These are phyloP conservation scores for Thelohanellus kitauei DNA, from an alignment of 30 jellyfish, hydroid and myxozoan species.

Conservation along the genomic window DNA sequence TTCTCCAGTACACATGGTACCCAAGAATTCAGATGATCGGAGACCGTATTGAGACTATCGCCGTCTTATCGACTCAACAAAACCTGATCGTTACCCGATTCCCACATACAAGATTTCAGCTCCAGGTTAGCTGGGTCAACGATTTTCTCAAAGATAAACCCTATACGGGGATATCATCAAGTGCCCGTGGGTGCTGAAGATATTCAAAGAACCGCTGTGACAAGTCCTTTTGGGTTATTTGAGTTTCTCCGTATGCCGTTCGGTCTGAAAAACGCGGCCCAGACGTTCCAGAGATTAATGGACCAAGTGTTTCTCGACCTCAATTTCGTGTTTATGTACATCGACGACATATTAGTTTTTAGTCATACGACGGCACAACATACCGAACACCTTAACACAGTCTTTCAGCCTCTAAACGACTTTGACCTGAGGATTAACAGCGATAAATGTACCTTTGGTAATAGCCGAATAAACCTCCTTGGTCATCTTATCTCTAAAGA, in stretches of 20 bases:
- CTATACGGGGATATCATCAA: conserved; percentile 1
- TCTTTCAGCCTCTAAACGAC: conserved; percentile 5
- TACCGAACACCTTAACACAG: background rate
- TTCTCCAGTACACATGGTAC: conserved; percentile 17
- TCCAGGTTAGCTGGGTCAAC: conserved; percentile 1
- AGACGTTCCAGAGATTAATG: conserved; percentile 1
- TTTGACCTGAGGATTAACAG: conserved; percentile 1
- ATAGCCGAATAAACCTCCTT: background rate
- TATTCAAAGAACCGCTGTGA: background rate
- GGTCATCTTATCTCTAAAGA: conserved; percentile 2
- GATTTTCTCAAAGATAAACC: background rate
- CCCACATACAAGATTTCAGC: conserved; percentile 1
- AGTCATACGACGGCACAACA: conserved; percentile 7
- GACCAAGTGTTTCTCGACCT: background rate
- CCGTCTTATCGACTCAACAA: background rate
- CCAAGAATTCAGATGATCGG: conserved; percentile 3
- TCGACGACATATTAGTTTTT: background rate
- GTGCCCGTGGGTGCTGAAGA: conserved; percentile 7
- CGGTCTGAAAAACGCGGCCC: background rate
- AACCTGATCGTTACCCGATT: background rate
- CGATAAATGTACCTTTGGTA: conserved; percentile 6
- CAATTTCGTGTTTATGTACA: background rate
- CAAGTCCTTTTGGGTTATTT: background rate
- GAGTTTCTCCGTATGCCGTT: conserved; percentile 1
- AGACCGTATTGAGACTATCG: conserved; percentile 7